Evolutionary conservation across 1,140 invertebrate species (phyloP).

Genomic region (Micrasema minimum): DNA sequence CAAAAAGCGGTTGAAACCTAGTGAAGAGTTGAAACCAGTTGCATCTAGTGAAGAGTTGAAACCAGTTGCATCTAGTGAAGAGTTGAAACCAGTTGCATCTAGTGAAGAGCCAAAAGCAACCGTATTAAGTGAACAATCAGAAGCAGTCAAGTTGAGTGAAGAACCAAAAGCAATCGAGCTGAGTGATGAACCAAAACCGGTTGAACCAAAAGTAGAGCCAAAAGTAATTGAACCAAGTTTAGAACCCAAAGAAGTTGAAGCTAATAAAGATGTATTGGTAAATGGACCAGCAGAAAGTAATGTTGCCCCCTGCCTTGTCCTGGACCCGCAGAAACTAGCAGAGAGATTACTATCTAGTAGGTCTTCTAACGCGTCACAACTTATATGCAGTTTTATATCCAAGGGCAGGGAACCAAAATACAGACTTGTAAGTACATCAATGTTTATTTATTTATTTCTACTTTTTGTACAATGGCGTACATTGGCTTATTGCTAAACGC

Average conservation of each 20-base stretch:
- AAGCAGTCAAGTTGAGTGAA: no score
- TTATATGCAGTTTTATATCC: slow-evolving; percentile 48
- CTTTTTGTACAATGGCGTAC: no score
- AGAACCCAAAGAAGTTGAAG: background rate
- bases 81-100: no score
- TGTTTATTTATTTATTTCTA: background rate
- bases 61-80: no score
- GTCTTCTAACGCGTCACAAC: slow-evolving; percentile 43
- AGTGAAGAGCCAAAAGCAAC: no score
- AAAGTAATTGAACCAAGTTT: background rate
- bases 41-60: no score
- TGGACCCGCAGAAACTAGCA: slow-evolving; percentile 13
- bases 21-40: no score
- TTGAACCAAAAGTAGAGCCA: background rate
- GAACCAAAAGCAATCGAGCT: no score
- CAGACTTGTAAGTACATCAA: slow-evolving; percentile 40
- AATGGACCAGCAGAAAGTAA: slow-evolving; percentile 18
- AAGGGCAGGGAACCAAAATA: slow-evolving; percentile 44
- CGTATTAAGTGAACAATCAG: no score
- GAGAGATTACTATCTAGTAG: slow-evolving; percentile 40
- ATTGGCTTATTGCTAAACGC: no score
- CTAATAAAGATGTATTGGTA: background rate
- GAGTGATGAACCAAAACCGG: no score
- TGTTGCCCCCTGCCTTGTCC: background rate
- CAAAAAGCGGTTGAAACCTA: no score